These are phyloP conservation scores for Gobiocypris rarus DNA, from an alignment of 2,113 vertebrate species.

Conservation along the genomic window DNA sequence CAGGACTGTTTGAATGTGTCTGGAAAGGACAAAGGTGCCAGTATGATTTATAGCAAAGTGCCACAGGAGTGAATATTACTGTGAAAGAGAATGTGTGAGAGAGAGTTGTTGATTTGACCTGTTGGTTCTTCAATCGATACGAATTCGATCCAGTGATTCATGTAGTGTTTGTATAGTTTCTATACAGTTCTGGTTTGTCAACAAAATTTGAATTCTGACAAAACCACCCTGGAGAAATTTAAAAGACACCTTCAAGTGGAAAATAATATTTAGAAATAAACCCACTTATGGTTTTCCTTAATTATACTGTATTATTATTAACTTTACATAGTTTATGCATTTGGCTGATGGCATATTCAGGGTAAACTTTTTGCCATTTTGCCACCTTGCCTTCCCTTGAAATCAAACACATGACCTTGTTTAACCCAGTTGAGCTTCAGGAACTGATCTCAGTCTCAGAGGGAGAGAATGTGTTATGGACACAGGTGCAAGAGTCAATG, in stretches of 20 bases:
- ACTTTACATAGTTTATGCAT: background rate
- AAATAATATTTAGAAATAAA: background rate
- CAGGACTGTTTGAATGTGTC: slow-evolving; percentile 4
- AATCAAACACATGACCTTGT: background rate
- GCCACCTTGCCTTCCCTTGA: background rate
- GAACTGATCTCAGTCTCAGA: slow-evolving; percentile 51
- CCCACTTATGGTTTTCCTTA: background rate
- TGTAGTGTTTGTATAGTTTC: background rate
- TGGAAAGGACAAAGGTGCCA: slow-evolving; percentile 44
- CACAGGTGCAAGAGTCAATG: slow-evolving; percentile 49
- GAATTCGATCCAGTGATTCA: background rate
- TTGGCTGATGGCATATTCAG: background rate
- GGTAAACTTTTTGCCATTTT: background rate
- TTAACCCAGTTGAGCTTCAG: background rate
- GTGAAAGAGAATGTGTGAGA: slow-evolving; percentile 1
- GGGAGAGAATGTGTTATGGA: slow-evolving; percentile 31
- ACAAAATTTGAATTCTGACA: background rate
- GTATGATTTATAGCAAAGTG: slow-evolving; percentile 19
- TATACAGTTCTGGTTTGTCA: background rate
- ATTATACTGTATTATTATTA: background rate
- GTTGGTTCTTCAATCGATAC: background rate
- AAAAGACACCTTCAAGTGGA: background rate
- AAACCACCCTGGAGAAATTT: background rate
- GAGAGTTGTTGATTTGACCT: background rate
- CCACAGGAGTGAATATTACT: background rate